phyloP scores from a whole-genome alignment of 2,797 vertebrate species.

The Choloepus didactylus region DNA sequence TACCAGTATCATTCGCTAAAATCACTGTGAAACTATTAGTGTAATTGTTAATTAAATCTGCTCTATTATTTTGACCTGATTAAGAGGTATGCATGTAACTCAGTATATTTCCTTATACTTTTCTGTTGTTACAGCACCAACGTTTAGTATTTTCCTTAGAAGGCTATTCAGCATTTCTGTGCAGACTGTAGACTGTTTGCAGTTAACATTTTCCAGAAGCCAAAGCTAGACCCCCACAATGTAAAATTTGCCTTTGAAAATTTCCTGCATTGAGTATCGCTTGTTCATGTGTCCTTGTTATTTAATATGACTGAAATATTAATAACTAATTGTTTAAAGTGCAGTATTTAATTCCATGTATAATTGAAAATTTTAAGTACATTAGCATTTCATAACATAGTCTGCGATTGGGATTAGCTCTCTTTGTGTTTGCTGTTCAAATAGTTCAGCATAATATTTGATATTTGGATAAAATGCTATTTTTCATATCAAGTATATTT shows the following conservation, averaged over 20 bases:
- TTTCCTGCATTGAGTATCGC: conserved; percentile 52
- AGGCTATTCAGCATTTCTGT: conserved; percentile 9
- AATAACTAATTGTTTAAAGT: conserved; percentile 82
- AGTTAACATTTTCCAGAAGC: conserved; percentile 65
- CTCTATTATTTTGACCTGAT: conserved; percentile 49
- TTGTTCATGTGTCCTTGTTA: conserved; percentile 72
- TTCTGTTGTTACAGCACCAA: conserved; percentile 19
- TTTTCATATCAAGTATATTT: conserved; percentile 81
- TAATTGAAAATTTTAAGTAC: conserved; percentile 85
- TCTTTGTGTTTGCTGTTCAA: conserved; percentile 82
- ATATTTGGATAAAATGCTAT: conserved; percentile 81
- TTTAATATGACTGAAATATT: conserved; percentile 80
- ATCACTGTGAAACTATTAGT: conserved; percentile 7
- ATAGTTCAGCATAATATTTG: conserved; percentile 80
- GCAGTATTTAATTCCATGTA: conserved; percentile 77
- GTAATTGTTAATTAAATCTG: conserved; percentile 54
- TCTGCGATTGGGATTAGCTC: conserved; percentile 78
- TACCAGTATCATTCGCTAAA: conserved; percentile 48
- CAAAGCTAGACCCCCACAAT: conserved; percentile 29
- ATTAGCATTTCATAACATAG: conserved; percentile 81
- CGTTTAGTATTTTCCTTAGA: conserved; percentile 59
- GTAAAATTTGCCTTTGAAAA: conserved; percentile 70
- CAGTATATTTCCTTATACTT: conserved; percentile 57
- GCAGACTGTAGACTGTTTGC: not conserved
- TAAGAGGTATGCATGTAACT: conserved; percentile 53